A percentile compares a stretch with the other conserved stretches of the same genome.
These are phyloP conservation scores for Hoplostethus atlanticus DNA, from an alignment of 2,797 vertebrate species.

Conservation along the genomic window DNA sequence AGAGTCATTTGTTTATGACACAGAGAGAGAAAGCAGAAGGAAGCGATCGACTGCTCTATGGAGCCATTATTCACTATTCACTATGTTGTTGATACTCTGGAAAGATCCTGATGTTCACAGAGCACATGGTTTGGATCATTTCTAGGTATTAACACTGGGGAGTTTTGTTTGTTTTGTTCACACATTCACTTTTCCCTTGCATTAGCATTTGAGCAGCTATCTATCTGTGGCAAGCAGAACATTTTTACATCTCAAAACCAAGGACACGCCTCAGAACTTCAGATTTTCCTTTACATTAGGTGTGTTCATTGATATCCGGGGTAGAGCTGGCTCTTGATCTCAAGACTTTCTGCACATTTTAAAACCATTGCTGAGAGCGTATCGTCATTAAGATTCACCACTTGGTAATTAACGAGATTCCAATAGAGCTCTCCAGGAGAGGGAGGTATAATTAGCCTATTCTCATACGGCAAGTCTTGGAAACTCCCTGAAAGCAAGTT, in stretches of 20 bases:
- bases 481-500: slow-evolving; percentile 80
- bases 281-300: neutral
- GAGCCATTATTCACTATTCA: slow-evolving; percentile 26
- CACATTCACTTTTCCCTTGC: neutral
- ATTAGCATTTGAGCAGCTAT: neutral
- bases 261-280: neutral
- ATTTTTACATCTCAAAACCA: neutral
- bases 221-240: slow-evolving; percentile 9
- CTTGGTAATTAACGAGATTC: slow-evolving; percentile 75
- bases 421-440: slow-evolving; percentile 69
- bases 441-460: slow-evolving; percentile 81
- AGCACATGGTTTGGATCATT: neutral
- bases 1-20: slow-evolving; percentile 56
- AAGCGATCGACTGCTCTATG: slow-evolving; percentile 2
- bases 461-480: slow-evolving; percentile 75
- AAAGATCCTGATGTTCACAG: neutral
- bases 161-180: neutral
- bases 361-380: slow-evolving; percentile 62
- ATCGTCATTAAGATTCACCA: slow-evolving; percentile 75
- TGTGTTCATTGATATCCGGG: slow-evolving; percentile 13
- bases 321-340: slow-evolving; percentile 32
- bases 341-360: slow-evolving; percentile 39
- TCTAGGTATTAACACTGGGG: neutral
- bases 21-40: slow-evolving; percentile 19
- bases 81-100: neutral